Base-by-base conservation (phyloP, 2,888 invertebrate genomes). In the Mesochorus sp. region DNA sequence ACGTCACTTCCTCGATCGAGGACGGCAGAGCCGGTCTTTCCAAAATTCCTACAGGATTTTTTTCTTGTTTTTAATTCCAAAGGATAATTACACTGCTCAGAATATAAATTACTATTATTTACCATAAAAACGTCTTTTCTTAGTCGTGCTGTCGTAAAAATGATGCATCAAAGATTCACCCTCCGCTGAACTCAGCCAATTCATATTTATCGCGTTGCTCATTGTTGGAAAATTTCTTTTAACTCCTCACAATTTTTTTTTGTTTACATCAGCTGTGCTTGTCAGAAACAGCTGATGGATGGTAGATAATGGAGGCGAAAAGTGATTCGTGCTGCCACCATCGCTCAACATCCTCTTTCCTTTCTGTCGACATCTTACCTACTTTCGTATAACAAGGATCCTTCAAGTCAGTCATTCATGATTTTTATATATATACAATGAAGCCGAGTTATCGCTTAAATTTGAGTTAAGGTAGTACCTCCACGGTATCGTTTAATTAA, bases 1-100 rank as follows among this genome's bases (percentile, higher is more conserved):
- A 94, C 3, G 91, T 91, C 2, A 92, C 92, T 87, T 93, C 93
- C 83, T 93, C 92, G 12, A 92, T 86, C 1, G 91, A 90, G n/a
- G 91, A 85, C 24, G 92, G 91, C 55, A 92, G 79, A 24, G 88
- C 89, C 1, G 93, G 93, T 70, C 91, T 90, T 82, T 94, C 94
- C 26, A 94, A 83, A 57, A 93, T 88, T 39, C 93, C 93, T 92
- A n/a, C n/a, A n/a, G n/a, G n/a, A n/a, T n/a, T n/a, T n/a, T n/a
- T n/a, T n/a, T n/a, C n/a, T n/a, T n/a, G n/a, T n/a, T n/a, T n/a
- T n/a, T n/a, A n/a, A n/a, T n/a, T n/a, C n/a, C n/a, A n/a, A n/a
- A n/a, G n/a, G n/a, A n/a, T n/a, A n/a, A n/a, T n/a, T n/a, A n/a
- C n/a, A n/a, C n/a, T n/a, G n/a, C n/a, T n/a, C n/a, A n/a, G n/a